Percentiles rank a stretch among this genome's conserved stretches.
phyloP scores from a whole-genome alignment of 2,113 vertebrate species.

The Corvus cornix region DNA sequence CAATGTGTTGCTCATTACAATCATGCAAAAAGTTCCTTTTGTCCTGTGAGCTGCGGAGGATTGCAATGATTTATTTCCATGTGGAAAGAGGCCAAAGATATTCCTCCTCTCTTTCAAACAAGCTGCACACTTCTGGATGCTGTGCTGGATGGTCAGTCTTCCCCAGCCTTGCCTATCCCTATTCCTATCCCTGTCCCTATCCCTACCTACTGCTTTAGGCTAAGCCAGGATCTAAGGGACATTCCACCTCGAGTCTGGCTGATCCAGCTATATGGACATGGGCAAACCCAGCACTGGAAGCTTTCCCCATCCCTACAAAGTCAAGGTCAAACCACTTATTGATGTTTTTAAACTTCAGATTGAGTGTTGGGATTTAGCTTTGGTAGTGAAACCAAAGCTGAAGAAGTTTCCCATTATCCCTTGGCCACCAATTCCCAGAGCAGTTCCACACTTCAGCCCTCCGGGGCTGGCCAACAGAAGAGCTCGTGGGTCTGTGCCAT shows the following conservation, averaged over 20 bases:
- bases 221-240: neutral
- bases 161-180: neutral
- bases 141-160: neutral
- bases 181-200: neutral
- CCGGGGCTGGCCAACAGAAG: conserved; percentile 20
- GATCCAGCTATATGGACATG: neutral
- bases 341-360: conserved; percentile 20
- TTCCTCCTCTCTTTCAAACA: conserved; percentile 23
- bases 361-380: conserved; percentile 15
- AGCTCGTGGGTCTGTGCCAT: neutral
- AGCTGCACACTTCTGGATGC: conserved; percentile 31
- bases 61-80: conserved; percentile 52
- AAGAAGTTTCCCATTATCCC: conserved; percentile 23
- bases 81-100: conserved; percentile 43
- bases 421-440: conserved; percentile 26
- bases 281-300: neutral
- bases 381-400: neutral
- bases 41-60: conserved; percentile 41
- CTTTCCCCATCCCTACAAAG: neutral
- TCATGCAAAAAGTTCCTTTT: conserved; percentile 49
- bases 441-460: conserved; percentile 6
- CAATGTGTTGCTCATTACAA: conserved; percentile 65
- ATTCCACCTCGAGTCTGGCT: neutral
- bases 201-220: neutral
- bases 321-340: conserved; percentile 6